These are phyloP conservation scores for Euproctis similis DNA, from an alignment of 2,888 invertebrate species.

Conservation along the genomic window DNA sequence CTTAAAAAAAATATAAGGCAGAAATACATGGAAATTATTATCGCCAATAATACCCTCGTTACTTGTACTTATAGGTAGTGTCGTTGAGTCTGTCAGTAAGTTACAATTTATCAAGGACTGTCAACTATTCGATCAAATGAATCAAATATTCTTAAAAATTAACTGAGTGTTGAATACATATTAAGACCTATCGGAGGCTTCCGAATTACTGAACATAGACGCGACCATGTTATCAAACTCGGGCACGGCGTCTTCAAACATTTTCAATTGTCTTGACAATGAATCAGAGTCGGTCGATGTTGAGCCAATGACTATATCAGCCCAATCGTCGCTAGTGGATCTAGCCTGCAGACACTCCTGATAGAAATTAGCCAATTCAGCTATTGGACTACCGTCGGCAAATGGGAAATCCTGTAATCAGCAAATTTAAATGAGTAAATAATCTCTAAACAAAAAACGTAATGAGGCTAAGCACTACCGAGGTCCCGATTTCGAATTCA, in stretches of 20 bases:
- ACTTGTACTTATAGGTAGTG: too few species aligned
- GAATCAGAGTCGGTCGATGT: slow-evolving; percentile 62
- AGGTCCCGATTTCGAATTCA: too few species aligned
- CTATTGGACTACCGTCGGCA: slow-evolving; percentile 81
- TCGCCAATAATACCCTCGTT: too few species aligned
- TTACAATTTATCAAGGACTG: too few species aligned
- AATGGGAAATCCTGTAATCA: slow-evolving; percentile 84
- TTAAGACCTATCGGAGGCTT: slow-evolving; percentile 40
- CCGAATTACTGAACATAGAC: slow-evolving; percentile 77
- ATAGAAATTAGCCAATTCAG: slow-evolving; percentile 86
- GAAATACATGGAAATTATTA: too few species aligned
- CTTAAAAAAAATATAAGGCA: too few species aligned
- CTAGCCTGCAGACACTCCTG: slow-evolving; percentile 84
- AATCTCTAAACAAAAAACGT: too few species aligned
- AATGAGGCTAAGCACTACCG: too few species aligned
- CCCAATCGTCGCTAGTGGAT: slow-evolving; percentile 48
- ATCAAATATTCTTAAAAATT: too few species aligned
- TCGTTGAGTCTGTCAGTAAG: slow-evolving; percentile 18
- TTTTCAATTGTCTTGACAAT: slow-evolving; percentile 81
- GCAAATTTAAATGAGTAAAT: neutral
- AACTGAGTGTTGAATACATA: slow-evolving; percentile 14
- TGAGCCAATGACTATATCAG: slow-evolving; percentile 33
- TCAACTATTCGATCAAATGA: too few species aligned
- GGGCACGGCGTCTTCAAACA: slow-evolving; percentile 83
- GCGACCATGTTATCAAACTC: slow-evolving; percentile 86